phyloP scores from a whole-genome alignment of 2,113 vertebrate genomes.

The Okapia johnstoni region DNA sequence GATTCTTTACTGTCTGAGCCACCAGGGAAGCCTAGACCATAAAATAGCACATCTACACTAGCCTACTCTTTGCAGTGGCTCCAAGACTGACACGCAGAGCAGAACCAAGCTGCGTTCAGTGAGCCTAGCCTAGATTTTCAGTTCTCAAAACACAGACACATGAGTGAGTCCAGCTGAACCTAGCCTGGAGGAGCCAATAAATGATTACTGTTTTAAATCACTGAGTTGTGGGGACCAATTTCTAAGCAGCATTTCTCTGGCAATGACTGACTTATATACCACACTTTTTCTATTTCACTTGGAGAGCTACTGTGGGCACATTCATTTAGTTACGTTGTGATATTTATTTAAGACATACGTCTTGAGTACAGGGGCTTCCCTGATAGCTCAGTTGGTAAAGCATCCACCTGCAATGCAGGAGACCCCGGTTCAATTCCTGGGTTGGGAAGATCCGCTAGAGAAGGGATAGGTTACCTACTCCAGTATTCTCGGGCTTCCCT shows the following conservation, averaged over 20 bases:
- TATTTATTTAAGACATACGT: background rate
- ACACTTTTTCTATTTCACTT: background rate
- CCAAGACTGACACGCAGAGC: background rate
- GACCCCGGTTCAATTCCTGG: accelerated
- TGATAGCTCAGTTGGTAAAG: background rate
- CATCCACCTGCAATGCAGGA: background rate
- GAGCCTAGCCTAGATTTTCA: background rate
- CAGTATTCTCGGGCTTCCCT: background rate
- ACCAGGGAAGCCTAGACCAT: background rate
- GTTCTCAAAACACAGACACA: background rate
- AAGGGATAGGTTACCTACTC: background rate
- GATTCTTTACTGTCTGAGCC: background rate
- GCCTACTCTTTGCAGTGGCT: background rate
- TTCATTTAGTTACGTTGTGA: background rate
- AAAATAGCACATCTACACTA: background rate
- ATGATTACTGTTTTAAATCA: background rate
- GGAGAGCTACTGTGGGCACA: background rate
- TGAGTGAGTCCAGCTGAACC: background rate
- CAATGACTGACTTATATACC: background rate
- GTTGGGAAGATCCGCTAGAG: background rate
- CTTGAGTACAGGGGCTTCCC: background rate
- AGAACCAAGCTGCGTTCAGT: background rate
- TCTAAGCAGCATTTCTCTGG: background rate
- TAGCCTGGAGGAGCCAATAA: background rate
- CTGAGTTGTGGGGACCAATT: background rate